A percentile compares a stretch with the other conserved stretches of the same genome.
Evolutionary conservation across 2,888 invertebrate genomes (phyloP).

Genomic region (Drosophila recens): DNA sequence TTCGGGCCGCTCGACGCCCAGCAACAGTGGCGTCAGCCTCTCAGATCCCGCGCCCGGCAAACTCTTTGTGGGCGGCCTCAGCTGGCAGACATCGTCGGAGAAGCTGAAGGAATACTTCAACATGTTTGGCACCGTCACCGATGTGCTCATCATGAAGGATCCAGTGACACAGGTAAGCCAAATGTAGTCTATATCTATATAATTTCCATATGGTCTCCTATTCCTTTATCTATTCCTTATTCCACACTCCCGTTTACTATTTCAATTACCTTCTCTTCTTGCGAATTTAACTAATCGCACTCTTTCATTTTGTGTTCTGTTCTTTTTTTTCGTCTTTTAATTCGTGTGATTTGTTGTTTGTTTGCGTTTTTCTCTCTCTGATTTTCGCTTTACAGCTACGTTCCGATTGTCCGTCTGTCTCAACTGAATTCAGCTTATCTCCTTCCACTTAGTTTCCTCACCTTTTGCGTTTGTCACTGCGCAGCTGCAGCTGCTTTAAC

Average conservation of each 20-base stretch:
- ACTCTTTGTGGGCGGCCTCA: constrained; percentile 95
- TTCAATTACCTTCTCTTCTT: neutral
- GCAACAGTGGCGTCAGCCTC: constrained; percentile 86
- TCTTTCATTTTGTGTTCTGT: neutral
- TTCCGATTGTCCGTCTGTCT: constrained; percentile 25
- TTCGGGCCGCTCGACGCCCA: constrained; percentile 92
- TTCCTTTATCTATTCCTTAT: constrained; percentile 13
- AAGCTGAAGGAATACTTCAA: constrained; percentile 96
- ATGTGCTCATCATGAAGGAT: constrained; percentile 97
- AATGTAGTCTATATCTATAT: constrained; percentile 55
- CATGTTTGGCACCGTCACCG: constrained; percentile 96
- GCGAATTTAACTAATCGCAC: constrained; percentile 15
- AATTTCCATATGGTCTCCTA: constrained; percentile 17
- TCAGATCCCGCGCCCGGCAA: constrained; percentile 92
- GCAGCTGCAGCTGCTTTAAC: constrained; percentile 48
- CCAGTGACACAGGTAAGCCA: constrained; percentile 94
- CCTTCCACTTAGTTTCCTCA: constrained; percentile 27
- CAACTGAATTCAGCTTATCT: constrained; percentile 6
- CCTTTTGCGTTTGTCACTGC: constrained; percentile 31
- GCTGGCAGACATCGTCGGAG: constrained; percentile 97
- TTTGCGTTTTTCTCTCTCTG: constrained; percentile 14
- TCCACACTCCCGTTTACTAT: constrained; percentile 8
- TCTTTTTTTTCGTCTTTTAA: neutral
- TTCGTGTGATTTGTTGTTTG: constrained; percentile 8
- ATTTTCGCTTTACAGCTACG: constrained; percentile 60